phyloP scores from a whole-genome alignment of 2,113 vertebrate genomes.

The Brienomyrus longianalis region DNA sequence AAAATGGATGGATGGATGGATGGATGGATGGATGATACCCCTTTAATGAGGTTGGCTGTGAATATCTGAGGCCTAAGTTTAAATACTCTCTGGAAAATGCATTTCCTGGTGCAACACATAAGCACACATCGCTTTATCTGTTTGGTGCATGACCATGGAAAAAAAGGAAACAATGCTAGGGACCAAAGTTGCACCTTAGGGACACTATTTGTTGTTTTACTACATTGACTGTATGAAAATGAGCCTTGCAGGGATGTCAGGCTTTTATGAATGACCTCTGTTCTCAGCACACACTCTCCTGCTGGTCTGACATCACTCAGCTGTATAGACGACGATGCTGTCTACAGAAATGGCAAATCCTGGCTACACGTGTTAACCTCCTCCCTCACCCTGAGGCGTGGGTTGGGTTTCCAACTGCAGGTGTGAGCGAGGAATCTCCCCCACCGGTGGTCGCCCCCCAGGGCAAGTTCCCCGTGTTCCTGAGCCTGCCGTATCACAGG shows the following conservation, averaged over 20 bases:
- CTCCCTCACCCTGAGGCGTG: background rate
- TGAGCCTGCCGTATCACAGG: constrained; percentile 74
- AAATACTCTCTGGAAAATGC: constrained; percentile 8
- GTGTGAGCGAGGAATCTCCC: constrained; percentile 62
- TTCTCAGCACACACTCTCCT: background rate
- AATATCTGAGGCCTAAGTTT: background rate
- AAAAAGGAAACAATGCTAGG: background rate
- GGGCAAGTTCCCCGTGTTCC: constrained; percentile 74
- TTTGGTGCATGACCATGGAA: background rate
- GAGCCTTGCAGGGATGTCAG: background rate
- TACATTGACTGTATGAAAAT: background rate
- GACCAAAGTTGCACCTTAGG: background rate
- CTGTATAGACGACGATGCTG: too few species aligned
- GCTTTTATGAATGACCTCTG: background rate
- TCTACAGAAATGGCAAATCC: background rate
- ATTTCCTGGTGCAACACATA: background rate
- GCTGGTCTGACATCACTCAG: background rate
- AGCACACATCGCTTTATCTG: background rate
- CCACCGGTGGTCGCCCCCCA: constrained; percentile 65
- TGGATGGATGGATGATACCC: too few species aligned
- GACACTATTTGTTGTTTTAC: background rate
- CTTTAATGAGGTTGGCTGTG: background rate
- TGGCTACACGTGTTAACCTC: background rate
- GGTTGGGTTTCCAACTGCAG: constrained; percentile 36
- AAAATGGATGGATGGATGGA: too few species aligned